phyloP scores from a whole-genome alignment of 1,140 invertebrate genomes.

The Leucophenga varia region DNA sequence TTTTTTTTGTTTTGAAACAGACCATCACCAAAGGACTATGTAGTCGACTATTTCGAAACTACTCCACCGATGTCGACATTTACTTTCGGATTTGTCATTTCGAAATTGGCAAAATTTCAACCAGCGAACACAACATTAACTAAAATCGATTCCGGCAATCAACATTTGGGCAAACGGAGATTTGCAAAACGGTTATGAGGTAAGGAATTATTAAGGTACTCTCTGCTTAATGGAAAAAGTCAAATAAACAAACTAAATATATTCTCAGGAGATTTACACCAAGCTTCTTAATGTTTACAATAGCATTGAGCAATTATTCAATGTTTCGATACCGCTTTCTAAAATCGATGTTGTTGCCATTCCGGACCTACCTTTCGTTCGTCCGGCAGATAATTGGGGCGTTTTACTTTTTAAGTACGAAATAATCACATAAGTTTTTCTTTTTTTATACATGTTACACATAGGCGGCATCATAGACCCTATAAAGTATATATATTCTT shows the following conservation, averaged over 20 bases:
- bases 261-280: constrained; percentile 60
- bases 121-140: constrained; percentile 10
- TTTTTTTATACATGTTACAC: not conserved
- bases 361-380: constrained; percentile 72
- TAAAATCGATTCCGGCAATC: constrained; percentile 7
- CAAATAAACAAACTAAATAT: not conserved
- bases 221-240: not conserved
- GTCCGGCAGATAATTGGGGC: constrained; percentile 75
- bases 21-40: constrained; percentile 48
- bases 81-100: constrained; percentile 78
- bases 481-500: constrained; percentile 4
- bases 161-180: constrained; percentile 26
- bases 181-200: constrained; percentile 44
- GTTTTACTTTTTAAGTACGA: constrained; percentile 74
- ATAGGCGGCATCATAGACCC: too few species aligned
- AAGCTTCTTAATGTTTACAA: constrained; percentile 67
- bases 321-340: constrained; percentile 67
- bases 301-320: constrained; percentile 71
- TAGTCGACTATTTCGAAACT: constrained; percentile 69
- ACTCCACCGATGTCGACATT: constrained; percentile 83
- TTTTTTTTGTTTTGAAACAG: constrained; percentile 3
- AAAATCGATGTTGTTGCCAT: constrained; percentile 82
- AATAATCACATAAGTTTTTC: not conserved
- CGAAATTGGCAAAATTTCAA: constrained; percentile 65
- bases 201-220: constrained; percentile 14